Evolutionary conservation across 2,888 invertebrate species (phyloP).

Genomic region (Schizotus pectinicornis): DNA sequence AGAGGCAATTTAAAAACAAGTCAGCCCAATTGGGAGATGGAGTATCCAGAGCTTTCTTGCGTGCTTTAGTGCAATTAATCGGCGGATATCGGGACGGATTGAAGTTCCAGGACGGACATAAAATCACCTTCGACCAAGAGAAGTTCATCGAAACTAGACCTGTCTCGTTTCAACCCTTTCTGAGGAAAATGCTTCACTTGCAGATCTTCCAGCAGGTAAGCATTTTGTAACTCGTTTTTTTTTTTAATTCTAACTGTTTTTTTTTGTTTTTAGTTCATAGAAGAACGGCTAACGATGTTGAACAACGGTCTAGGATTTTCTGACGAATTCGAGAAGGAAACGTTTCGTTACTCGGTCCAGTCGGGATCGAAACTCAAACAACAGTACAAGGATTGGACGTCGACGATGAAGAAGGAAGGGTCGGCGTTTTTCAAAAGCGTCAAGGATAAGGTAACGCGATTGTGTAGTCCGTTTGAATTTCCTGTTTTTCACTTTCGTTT

Average conservation of each 20-base stretch:
- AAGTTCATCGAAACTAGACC: slow-evolving; percentile 89
- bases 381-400: slow-evolving; percentile 82
- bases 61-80: slow-evolving; percentile 90
- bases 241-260: not conserved
- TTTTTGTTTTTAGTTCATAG: slow-evolving; percentile 77
- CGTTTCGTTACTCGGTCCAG: slow-evolving; percentile 72
- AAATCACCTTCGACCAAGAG: slow-evolving; percentile 85
- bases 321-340: slow-evolving; percentile 95
- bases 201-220: slow-evolving; percentile 92
- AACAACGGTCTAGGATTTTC: slow-evolving; percentile 92
- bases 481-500: slow-evolving; percentile 48
- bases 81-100: slow-evolving; percentile 94
- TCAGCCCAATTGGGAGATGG: slow-evolving; percentile 86
- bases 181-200: slow-evolving; percentile 87
- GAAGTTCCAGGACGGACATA: slow-evolving; percentile 72
- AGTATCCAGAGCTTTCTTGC: slow-evolving; percentile 89
- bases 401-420: slow-evolving; percentile 79
- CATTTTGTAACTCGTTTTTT: slow-evolving; percentile 3
- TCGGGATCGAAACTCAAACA: slow-evolving; percentile 69
- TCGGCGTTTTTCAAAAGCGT: slow-evolving; percentile 85
- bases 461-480: slow-evolving; percentile 10
- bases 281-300: slow-evolving; percentile 89
- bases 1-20: slow-evolving; percentile 76
- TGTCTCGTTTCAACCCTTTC: slow-evolving; percentile 83
- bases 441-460: slow-evolving; percentile 77